Evolutionary conservation across 2,797 vertebrate species (phyloP), one percentile per base, ranked within the genome.

Genomic region (Psittacula derbiana): DNA sequence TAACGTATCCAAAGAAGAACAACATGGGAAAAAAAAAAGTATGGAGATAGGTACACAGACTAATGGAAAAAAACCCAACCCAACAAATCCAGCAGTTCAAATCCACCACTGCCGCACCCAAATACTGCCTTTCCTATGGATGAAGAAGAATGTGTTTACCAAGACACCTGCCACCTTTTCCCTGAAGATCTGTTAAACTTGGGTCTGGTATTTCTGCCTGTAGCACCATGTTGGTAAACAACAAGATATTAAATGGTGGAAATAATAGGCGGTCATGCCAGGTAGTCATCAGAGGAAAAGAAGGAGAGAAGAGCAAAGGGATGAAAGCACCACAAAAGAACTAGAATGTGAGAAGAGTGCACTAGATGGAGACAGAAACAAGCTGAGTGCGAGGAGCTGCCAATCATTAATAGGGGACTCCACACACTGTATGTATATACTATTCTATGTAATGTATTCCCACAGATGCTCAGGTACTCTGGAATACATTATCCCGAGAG

Each of bases 201-300:
- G 66, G 57, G 71, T 94, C 12, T 93, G 83, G 69, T 62, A 92
- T 95, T 95, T 97, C 90, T 93, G 88, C 90, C 85, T 71, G 80
- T 86, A 95, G 96, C 93, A 94, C 87, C 58, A 49, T 81, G 67
- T 88, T 92, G 90, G 96, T 96, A 96, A 97, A 95, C 89, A 96
- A 95, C 57, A 93, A 96, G 92, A 88, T 88, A 93, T 94, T 96
- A 96, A 95, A 95, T 3, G 33, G 94, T 82, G 97, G 60, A 94
- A 93, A 94, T 86, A 96, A 95, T 18, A 85, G 36, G 44, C 67
- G 47, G 44, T 61, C n/a, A 10, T 5, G 60, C 76, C 90, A 71
- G 82, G 69, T 89, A 95, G 94, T 94, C 49, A 80, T 49, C 69
- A 80, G 52, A 94, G 40, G 44, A 89, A 95, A 67, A 8, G 64